Base-by-base conservation (phyloP, 1,140 invertebrate species). In the Musca domestica region DNA sequence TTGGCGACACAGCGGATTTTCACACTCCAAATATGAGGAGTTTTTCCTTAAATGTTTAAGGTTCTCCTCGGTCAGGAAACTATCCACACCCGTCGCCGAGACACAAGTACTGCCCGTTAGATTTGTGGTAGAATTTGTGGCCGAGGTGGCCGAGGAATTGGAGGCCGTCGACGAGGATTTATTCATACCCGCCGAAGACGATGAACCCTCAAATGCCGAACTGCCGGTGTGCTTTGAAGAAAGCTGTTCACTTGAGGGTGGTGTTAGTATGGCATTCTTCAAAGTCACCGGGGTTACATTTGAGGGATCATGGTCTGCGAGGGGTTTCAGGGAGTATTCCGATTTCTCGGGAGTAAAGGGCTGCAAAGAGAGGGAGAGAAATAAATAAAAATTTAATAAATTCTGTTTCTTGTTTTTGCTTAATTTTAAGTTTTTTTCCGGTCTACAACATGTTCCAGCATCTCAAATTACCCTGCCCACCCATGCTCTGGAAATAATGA, bases 21-120 rank as follows among this genome's bases (percentile, higher is more conserved):
- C 76, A 66, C 80, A 82, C 70, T 82, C 80, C 71, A 81, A 64
- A 67, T 82, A 80, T 47, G 79, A 82, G 56, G 76, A 77, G 3
- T 80, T 72, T 68, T 80, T 80, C 15, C 74, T 71, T 67, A 80
- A 69, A 66, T 80, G 74, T 72, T 78, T 80, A 20, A 80, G 67
- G 34, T 71, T 76, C 52, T 80, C 77, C 66, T 80, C 78, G 51
- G 74, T 77, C 19, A 80, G 71, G 34, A 80, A 76, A 3, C 72
- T 72, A 30, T 80, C 77, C 47, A 80, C 48, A 34, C 76, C 74
- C 51, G 72, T 73, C 47, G 74, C 74, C 5, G 74, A 69, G 20
- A 12, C 4, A 41, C 79, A 67, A 54, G 69, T 76, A 10, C 34
- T 41, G 10, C 34, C 34, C 6, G 34, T 41, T 9, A 41, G 34